Evolutionary conservation across 2,113 vertebrate genomes (phyloP).

Genomic region (Poicephalus meyeri): DNA sequence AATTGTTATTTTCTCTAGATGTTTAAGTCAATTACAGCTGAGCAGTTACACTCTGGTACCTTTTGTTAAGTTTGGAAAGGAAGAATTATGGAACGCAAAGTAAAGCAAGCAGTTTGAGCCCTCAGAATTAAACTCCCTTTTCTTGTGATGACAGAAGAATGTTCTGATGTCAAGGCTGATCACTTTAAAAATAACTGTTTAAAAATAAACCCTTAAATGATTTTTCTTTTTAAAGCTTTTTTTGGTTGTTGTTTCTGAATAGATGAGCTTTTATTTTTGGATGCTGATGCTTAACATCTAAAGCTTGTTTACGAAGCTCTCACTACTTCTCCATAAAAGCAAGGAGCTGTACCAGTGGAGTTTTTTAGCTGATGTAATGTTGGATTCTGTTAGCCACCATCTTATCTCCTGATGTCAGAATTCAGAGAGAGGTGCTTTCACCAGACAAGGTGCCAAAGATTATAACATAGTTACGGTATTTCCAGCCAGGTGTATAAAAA

Average conservation of each 20-base stretch:
- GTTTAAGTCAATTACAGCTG: constrained; percentile 46
- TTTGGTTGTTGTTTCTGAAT: neutral
- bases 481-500: neutral
- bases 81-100: neutral
- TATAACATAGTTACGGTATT: neutral
- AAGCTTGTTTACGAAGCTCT: neutral
- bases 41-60: neutral
- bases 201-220: constrained; percentile 32
- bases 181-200: constrained; percentile 35
- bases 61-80: constrained; percentile 18
- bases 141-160: constrained; percentile 15
- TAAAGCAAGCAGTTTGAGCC: constrained; percentile 1
- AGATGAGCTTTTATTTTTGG: constrained; percentile 33
- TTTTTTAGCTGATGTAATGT: neutral
- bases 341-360: neutral
- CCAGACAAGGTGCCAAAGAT: neutral
- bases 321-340: neutral
- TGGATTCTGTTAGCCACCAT: neutral
- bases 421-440: neutral
- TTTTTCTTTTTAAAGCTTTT: constrained; percentile 30
- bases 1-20: constrained; percentile 56
- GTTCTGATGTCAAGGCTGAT: constrained; percentile 32
- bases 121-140: constrained; percentile 4
- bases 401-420: neutral
- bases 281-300: constrained; percentile 4